These are phyloP conservation scores for Eutolmus rufibarbis DNA, from an alignment of 2,888 invertebrate genomes.

Conservation along the genomic window DNA sequence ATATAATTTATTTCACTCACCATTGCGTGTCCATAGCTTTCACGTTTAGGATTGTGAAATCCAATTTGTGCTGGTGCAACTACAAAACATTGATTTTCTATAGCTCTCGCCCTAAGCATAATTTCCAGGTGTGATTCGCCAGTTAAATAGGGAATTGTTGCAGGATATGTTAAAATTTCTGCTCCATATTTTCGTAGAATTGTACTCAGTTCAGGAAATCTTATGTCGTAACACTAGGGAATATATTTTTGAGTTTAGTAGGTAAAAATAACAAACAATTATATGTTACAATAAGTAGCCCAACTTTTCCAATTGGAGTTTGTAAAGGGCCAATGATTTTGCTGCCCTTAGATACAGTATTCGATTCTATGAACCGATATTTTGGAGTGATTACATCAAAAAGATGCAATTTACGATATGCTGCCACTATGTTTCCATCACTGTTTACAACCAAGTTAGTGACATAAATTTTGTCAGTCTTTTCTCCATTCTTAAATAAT, in stretches of 20 bases:
- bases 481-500: constrained; percentile 55
- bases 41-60: constrained; percentile 82
- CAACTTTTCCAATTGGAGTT: constrained; percentile 85
- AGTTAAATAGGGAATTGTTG: constrained; percentile 91
- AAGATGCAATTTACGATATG: constrained; percentile 89
- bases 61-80: constrained; percentile 95
- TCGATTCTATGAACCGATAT: constrained; percentile 83
- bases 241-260: neutral
- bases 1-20: neutral
- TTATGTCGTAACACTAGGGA: constrained; percentile 79
- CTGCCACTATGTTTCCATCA: constrained; percentile 75
- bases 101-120: constrained; percentile 85
- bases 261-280: neutral
- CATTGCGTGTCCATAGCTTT: constrained; percentile 87
- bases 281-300: constrained; percentile 71
- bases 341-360: constrained; percentile 75
- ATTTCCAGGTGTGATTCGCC: constrained; percentile 95
- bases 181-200: constrained; percentile 79
- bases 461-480: constrained; percentile 73
- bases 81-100: constrained; percentile 96
- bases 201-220: constrained; percentile 88
- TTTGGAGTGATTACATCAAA: constrained; percentile 92
- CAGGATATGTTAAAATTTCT: constrained; percentile 87
- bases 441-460: constrained; percentile 85
- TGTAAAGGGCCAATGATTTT: constrained; percentile 76